Conservation (phyloP, 2,113 vertebrate genomes). For the Spea multiplicata region DNA sequence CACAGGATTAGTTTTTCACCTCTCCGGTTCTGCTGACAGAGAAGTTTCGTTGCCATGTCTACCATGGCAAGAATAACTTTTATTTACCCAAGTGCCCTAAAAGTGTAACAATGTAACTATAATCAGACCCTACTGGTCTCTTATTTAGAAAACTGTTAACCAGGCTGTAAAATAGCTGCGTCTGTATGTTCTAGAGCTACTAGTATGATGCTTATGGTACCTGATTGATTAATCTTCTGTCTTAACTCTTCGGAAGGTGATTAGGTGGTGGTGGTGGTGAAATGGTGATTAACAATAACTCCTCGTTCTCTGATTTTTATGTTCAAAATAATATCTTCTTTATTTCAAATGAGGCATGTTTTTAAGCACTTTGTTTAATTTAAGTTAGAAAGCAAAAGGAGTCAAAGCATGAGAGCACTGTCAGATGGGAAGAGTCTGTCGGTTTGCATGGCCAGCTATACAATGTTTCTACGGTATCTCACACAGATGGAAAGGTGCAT, state of each 20-base stretch:
- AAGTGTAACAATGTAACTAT: too few relatives aligned
- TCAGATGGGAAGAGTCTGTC: not conserved
- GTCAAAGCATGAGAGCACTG: not conserved
- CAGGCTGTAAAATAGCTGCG: too few relatives aligned
- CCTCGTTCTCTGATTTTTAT: constrained; percentile 1
- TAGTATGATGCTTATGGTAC: not conserved
- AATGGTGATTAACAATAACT: constrained; percentile 6
- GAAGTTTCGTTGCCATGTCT: too few relatives aligned
- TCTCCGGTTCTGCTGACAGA: too few relatives aligned
- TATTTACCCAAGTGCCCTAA: too few relatives aligned
- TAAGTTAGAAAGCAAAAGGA: not conserved
- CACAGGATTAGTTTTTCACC: too few relatives aligned
- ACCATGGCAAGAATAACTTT: too few relatives aligned
- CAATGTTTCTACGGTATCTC: constrained; percentile 5
- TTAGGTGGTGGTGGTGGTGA: constrained; percentile 26
- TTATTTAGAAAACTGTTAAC: too few relatives aligned
- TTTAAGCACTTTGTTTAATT: constrained; percentile 1
- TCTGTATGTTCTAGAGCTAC: not conserved
- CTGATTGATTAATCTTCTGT: not conserved
- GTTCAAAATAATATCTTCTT: constrained; percentile 8
- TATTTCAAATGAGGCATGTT: constrained; percentile 5
- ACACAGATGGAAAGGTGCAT: constrained; percentile 28
- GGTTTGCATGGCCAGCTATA: constrained; percentile 29
- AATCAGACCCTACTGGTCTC: too few relatives aligned
- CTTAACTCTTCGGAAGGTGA: not conserved